Evolutionary conservation across 37 sponge, comb jelly and placozoan genomes (phyloP).

Genomic region (Ianthella basta): DNA sequence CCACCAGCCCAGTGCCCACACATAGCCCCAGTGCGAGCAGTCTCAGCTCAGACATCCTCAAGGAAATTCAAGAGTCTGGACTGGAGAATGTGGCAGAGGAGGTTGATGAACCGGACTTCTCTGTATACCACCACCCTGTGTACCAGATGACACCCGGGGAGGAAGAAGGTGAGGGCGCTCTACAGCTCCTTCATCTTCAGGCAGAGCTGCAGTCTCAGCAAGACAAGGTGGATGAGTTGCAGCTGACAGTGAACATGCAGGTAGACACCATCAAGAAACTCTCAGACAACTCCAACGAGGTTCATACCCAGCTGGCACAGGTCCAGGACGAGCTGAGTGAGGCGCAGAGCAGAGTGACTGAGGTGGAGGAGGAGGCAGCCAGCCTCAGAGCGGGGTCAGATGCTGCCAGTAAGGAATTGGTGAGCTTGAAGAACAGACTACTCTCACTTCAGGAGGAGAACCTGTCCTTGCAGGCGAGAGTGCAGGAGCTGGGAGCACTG

Average conservation of each 20-base stretch:
- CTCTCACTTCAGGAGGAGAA: not conserved
- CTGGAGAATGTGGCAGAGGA: conserved; percentile 26
- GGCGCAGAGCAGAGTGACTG: not conserved
- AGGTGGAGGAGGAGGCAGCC: not conserved
- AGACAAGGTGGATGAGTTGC: conserved; percentile 16
- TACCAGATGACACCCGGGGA: conserved; percentile 30
- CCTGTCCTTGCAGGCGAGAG: not conserved
- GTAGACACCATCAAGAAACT: conserved; percentile 26
- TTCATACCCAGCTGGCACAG: not conserved
- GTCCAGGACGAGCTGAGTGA: not conserved
- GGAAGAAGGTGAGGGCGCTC: conserved; percentile 13
- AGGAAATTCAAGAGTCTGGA: conserved; percentile 42
- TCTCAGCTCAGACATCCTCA: conserved; percentile 20
- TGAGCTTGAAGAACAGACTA: conserved; percentile 16
- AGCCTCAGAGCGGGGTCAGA: not conserved
- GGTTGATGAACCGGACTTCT: conserved; percentile 46
- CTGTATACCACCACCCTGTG: conserved; percentile 24
- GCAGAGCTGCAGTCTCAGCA: conserved; percentile 28
- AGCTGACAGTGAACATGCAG: not conserved
- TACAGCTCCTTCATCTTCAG: conserved; percentile 43
- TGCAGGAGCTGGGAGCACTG: not conserved
- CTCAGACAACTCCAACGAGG: not conserved
- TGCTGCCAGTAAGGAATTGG: not conserved
- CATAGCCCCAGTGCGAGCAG: not conserved
- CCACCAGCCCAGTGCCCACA: not conserved